Evolutionary conservation across 2,113 vertebrate species (phyloP).

Genomic region (Tor tambroides): DNA sequence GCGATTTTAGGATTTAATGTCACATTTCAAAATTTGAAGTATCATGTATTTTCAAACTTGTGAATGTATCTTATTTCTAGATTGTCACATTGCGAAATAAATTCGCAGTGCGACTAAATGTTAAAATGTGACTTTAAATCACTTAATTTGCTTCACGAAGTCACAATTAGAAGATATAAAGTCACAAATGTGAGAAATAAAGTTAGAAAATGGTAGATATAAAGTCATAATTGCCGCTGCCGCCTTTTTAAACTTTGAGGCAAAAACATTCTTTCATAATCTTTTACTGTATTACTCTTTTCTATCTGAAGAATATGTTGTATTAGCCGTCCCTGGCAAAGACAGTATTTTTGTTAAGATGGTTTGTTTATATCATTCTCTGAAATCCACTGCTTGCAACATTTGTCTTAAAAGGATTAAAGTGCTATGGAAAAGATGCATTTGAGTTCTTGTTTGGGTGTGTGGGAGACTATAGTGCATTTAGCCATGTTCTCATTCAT

Average conservation of each 20-base stretch:
- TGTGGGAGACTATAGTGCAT: slow-evolving; percentile 34
- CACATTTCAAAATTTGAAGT: too few relatives aligned
- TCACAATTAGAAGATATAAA: neutral
- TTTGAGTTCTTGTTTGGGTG: slow-evolving; percentile 18
- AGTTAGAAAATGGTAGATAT: neutral
- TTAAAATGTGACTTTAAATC: too few relatives aligned
- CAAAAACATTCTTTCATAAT: neutral
- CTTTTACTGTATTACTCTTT: slow-evolving; percentile 16
- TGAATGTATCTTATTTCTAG: too few relatives aligned
- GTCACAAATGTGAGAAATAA: neutral
- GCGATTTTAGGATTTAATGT: too few relatives aligned
- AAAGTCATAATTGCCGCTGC: neutral
- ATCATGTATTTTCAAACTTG: too few relatives aligned
- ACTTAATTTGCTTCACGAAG: neutral
- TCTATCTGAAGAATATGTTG: slow-evolving; percentile 62
- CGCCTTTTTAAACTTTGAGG: neutral
- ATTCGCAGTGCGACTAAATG: too few relatives aligned
- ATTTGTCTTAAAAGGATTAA: slow-evolving; percentile 52
- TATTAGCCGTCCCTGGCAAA: slow-evolving; percentile 63
- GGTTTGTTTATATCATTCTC: slow-evolving; percentile 57
- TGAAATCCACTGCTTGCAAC: slow-evolving; percentile 53
- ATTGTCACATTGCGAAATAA: too few relatives aligned
- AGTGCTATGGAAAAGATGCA: slow-evolving; percentile 31
- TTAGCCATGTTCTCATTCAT: slow-evolving; percentile 42
- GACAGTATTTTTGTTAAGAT: slow-evolving; percentile 50